Conservation (phyloP, 2,888 invertebrate genomes). For the Eutolmus rufibarbis region DNA sequence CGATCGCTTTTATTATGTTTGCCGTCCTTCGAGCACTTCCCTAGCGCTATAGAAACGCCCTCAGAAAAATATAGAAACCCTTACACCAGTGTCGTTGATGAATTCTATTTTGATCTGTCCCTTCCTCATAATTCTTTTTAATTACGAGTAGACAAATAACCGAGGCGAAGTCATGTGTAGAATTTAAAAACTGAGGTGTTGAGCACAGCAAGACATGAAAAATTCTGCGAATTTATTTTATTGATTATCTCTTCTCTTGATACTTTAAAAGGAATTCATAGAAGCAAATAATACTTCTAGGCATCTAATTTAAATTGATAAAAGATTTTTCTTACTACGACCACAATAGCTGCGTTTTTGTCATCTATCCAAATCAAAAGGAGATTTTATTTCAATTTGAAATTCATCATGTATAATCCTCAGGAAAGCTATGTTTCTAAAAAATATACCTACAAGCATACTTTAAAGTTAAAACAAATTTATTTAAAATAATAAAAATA, state of each 20-base stretch:
- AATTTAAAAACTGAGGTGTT: background rate
- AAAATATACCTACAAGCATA: too few relatives aligned
- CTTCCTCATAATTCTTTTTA: background rate
- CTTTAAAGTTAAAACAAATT: too few relatives aligned
- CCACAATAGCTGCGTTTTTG: too few relatives aligned
- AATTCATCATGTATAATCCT: too few relatives aligned
- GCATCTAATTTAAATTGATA: too few relatives aligned
- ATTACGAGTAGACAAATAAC: background rate
- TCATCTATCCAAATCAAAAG: too few relatives aligned
- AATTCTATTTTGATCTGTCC: background rate
- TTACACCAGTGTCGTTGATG: background rate
- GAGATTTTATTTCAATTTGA: too few relatives aligned
- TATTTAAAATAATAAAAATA: too few relatives aligned
- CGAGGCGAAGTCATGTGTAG: background rate
- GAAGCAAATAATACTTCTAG: too few relatives aligned
- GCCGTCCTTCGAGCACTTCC: background rate
- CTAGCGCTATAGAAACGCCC: background rate
- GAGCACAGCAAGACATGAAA: too few relatives aligned
- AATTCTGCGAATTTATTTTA: background rate
- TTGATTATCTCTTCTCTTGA: background rate
- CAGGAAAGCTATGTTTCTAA: too few relatives aligned
- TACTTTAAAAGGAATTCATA: background rate
- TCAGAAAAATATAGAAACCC: background rate
- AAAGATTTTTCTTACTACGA: too few relatives aligned
- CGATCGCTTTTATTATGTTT: conserved; percentile 1